Evolutionary conservation across 2,888 invertebrate genomes (phyloP).

Genomic region (Melieria crassipennis): DNA sequence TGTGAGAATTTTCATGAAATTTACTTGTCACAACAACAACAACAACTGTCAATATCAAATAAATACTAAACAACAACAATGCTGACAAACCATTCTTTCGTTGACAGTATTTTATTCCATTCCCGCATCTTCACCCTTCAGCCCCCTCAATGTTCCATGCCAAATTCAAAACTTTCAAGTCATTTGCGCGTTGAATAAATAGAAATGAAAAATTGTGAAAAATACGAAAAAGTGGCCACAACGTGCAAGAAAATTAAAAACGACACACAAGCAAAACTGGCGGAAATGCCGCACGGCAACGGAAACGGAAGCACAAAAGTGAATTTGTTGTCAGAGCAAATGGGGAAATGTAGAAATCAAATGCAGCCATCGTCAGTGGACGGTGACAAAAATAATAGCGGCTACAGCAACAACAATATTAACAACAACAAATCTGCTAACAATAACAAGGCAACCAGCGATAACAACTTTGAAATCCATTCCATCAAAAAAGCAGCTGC

Average conservation of each 20-base stretch:
- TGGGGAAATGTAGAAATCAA: too few species aligned
- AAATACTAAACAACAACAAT: background rate
- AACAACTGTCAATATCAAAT: background rate
- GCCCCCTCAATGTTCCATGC: too few species aligned
- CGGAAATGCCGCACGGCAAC: background rate
- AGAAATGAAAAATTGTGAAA: conserved; percentile 13
- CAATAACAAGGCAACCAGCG: background rate
- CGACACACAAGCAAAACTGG: background rate
- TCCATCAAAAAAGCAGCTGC: conserved; percentile 2
- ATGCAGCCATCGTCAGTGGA: too few species aligned
- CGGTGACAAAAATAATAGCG: too few species aligned
- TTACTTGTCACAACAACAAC: conserved; percentile 17
- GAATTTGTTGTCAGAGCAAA: too few species aligned
- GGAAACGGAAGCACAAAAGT: background rate
- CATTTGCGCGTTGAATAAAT: conserved; percentile 29
- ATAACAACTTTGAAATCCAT: background rate
- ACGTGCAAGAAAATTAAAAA: background rate
- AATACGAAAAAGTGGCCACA: background rate
- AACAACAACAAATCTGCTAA: background rate
- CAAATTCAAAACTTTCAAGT: conserved; percentile 26
- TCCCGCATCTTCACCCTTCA: too few species aligned
- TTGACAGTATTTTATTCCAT: too few species aligned
- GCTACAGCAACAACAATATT: background rate
- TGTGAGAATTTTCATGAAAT: conserved; percentile 23
- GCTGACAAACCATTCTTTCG: too few species aligned